These are phyloP conservation scores for Capitulum mitella DNA, from an alignment of 2,888 invertebrate species.

Conservation along the genomic window DNA sequence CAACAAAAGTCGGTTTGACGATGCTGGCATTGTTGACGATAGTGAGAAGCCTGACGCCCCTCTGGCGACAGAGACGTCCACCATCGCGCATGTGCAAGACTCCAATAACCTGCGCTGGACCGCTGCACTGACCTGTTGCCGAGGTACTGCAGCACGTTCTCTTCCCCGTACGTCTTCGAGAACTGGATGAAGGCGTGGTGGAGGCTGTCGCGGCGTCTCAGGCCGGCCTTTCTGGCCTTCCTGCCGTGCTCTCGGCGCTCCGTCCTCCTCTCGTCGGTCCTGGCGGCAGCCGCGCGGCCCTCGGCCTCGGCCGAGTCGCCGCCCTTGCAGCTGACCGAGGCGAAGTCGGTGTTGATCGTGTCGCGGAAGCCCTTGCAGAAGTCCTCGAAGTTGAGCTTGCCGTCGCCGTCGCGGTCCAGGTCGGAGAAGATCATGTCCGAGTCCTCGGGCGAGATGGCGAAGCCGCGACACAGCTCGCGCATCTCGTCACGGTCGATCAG, in stretches of 20 bases:
- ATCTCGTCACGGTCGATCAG: conserved; percentile 48
- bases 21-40: no score
- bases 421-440: conserved; percentile 48
- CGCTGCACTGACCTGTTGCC: conserved; percentile 34
- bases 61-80: no score
- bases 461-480: conserved; percentile 47
- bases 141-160: conserved; percentile 40
- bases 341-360: conserved; percentile 40
- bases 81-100: no score
- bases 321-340: conserved; percentile 36
- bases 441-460: conserved; percentile 44
- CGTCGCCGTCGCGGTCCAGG: conserved; percentile 50
- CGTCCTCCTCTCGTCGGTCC: not conserved
- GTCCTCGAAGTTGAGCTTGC: conserved; percentile 49
- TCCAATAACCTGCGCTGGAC: no score
- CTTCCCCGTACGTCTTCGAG: conserved; percentile 41
- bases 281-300: conserved; percentile 7
- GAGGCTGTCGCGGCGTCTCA: conserved; percentile 39
- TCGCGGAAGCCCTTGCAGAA: conserved; percentile 49
- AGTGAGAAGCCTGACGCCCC: no score
- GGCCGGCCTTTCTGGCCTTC: conserved; percentile 31
- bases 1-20: no score
- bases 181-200: conserved; percentile 41
- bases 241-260: not conserved
- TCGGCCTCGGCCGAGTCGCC: conserved; percentile 32